phyloP scores from a whole-genome alignment of 2,797 vertebrate species.

The Loriculus beryllinus region DNA sequence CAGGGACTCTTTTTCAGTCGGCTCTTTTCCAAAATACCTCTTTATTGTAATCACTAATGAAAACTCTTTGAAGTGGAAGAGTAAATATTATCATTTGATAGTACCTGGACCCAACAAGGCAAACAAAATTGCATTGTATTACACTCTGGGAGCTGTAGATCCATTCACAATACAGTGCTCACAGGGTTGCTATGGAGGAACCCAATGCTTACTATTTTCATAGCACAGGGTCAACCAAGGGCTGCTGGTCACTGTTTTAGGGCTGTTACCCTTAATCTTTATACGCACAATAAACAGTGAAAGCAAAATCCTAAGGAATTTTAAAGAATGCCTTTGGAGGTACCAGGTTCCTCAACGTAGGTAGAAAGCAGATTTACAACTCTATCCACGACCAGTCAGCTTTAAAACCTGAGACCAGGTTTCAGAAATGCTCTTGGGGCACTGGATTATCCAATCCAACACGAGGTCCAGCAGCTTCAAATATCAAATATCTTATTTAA shows the following conservation, averaged over 20 bases:
- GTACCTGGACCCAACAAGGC: conserved; percentile 59
- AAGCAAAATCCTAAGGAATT: not conserved
- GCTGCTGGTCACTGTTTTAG: not conserved
- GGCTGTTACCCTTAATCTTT: not conserved
- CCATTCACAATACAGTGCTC: not conserved
- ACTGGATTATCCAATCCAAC: not conserved
- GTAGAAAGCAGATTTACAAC: not conserved
- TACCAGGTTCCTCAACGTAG: not conserved
- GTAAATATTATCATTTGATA: conserved; percentile 79
- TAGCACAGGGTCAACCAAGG: not conserved
- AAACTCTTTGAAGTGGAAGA: conserved; percentile 75
- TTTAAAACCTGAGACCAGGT: not conserved
- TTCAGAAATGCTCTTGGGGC: not conserved
- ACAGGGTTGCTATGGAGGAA: conserved; percentile 66
- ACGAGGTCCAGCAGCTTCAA: not conserved
- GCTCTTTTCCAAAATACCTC: conserved; percentile 44
- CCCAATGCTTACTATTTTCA: not conserved
- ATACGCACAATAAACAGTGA: not conserved
- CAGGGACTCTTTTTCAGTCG: not conserved
- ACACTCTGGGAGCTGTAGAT: conserved; percentile 18
- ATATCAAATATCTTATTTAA: not conserved
- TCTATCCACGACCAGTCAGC: not conserved
- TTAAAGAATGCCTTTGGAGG: not conserved
- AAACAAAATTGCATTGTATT: conserved; percentile 68
- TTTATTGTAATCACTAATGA: conserved; percentile 63